Percentiles rank a stretch among this genome's conserved stretches.
These are phyloP conservation scores for Drosophila meridionalis DNA, from an alignment of 2,888 invertebrate genomes.

Conservation along the genomic window DNA sequence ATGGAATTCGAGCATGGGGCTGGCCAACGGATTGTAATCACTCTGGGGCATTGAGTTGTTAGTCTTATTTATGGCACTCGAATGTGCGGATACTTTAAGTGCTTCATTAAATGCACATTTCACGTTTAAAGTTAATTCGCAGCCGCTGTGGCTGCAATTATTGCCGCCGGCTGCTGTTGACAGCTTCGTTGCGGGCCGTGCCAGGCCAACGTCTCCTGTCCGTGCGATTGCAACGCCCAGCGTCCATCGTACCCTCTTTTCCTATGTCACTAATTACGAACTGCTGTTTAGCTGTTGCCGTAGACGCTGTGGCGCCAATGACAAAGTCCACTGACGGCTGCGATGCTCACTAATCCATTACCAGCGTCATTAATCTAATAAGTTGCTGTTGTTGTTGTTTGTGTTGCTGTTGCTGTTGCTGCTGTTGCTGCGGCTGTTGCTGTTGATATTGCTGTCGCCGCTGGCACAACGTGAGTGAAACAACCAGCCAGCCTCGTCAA, in stretches of 20 bases:
- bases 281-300: constrained; percentile 60
- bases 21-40: constrained; percentile 24
- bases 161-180: constrained; percentile 36
- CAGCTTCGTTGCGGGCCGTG: constrained; percentile 26
- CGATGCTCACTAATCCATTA: constrained; percentile 76
- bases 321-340: constrained; percentile 62
- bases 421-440: constrained; percentile 36
- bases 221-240: constrained; percentile 33
- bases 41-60: constrained; percentile 24
- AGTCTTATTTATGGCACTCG: constrained; percentile 29
- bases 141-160: constrained; percentile 34
- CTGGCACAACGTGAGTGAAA: constrained; percentile 41
- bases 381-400: constrained; percentile 56
- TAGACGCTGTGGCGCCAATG: constrained; percentile 59
- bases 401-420: constrained; percentile 24
- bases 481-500: constrained; percentile 16
- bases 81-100: constrained; percentile 40
- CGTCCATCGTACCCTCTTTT: constrained; percentile 40
- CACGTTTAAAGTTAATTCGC: constrained; percentile 35
- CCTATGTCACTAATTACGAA: constrained; percentile 75
- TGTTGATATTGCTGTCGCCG: constrained; percentile 28
- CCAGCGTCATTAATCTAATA: constrained; percentile 80
- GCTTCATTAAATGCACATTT: constrained; percentile 54
- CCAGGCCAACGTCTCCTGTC: constrained; percentile 15
- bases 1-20: constrained; percentile 14